Evolutionary conservation across 2,113 vertebrate species (phyloP), one percentile per base, ranked within the genome.

Genomic region (Vombatus ursinus): DNA sequence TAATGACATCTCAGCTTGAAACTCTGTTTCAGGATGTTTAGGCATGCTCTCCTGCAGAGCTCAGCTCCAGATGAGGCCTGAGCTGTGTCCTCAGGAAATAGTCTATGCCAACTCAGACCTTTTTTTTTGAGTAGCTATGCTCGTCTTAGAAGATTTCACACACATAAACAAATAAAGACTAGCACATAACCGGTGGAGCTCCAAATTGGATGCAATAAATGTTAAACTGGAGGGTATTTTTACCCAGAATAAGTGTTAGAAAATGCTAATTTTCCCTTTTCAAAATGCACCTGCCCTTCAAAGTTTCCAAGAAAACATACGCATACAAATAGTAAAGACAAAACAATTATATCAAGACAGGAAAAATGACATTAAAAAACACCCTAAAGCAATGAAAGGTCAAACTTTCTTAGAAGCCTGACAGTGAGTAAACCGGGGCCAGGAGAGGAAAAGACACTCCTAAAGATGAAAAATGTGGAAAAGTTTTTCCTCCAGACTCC

Each of bases 1-100:
- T n/a, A 90, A 61, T 37, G 31, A 95, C 92, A 44, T 92, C 95
- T 89, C 37, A 92, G 9, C 93, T 95, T 84, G n/a, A 84, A 44
- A 44, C 19, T 44, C 19, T 84, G 68, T n/a, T 84, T 84, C n/a
- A 84, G 68, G 68, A 84, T 84, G 68, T 19, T 84, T 2, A 44
- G n/a, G 68, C n/a, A 84, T 84, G n/a, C 37, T 77, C 68, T 77
- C 68, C 68, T 44, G 19, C 37, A 44, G 37, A n/a, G 37, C n/a
- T 23, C n/a, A 2, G 16, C n/a, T 84, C 19, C 19, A 8, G 37
- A 84, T n/a, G 5, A 44, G 26, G 68, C 68, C n/a, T 84, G 68
- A 84, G n/a, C n/a, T 84, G 19, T 44, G 68, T 84, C n/a, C n/a
- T 84, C 37, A 84, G 68, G n/a, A 84, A 44, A 44, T 44, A 84